A percentile compares a stretch with the other conserved stretches of the same genome.
These are phyloP conservation scores for Drosophila tsacasi DNA, from an alignment of 1,140 invertebrate genomes.

Conservation along the genomic window DNA sequence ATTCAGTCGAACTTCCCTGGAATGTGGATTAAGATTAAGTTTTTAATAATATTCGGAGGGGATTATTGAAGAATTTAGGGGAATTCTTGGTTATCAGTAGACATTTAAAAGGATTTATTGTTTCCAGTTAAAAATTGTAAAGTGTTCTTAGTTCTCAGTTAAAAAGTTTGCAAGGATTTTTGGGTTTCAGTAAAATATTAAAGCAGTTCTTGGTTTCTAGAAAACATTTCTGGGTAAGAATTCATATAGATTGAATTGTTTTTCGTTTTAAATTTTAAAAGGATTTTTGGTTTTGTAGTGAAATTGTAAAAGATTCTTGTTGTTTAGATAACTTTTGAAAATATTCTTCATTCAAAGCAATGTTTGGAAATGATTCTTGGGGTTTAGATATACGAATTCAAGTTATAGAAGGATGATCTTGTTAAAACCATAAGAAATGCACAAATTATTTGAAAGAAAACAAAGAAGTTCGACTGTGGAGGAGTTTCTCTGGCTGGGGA, in stretches of 20 bases:
- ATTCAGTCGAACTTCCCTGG: conserved; percentile 8
- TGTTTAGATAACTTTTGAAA: no score
- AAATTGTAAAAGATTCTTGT: no score
- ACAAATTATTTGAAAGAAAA: not conserved
- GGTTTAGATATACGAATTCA: not conserved
- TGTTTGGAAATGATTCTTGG: not conserved
- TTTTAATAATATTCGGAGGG: not conserved
- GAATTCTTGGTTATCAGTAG: no score
- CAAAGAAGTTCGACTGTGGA: conserved; percentile 8
- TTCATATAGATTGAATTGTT: no score
- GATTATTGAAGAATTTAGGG: no score
- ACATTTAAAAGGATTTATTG: not conserved
- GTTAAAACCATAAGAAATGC: no score
- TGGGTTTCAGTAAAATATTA: not conserved
- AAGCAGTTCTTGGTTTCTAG: not conserved
- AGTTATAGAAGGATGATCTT: not conserved
- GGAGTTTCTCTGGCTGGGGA: not conserved
- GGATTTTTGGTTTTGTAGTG: not conserved
- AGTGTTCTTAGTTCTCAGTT: not conserved
- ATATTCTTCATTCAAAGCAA: no score
- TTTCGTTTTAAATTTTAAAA: not conserved
- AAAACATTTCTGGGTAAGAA: no score
- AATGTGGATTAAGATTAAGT: not conserved
- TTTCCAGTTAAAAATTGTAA: not conserved
- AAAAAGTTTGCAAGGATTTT: not conserved